These are phyloP conservation scores for Centropus unirufus DNA, from an alignment of 2,113 vertebrate species.

Conservation along the genomic window DNA sequence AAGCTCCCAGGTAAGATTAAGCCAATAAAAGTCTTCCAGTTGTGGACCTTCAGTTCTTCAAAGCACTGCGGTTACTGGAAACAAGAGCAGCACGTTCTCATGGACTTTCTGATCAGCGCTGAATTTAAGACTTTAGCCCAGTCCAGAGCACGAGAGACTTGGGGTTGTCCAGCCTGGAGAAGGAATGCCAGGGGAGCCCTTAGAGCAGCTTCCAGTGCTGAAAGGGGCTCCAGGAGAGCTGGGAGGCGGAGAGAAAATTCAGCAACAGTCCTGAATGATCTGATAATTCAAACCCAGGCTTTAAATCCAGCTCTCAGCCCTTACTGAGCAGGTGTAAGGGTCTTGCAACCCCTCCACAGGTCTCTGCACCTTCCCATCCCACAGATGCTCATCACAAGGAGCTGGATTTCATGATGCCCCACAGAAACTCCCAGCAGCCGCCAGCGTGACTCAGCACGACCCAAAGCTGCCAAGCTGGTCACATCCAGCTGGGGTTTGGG, in stretches of 20 bases:
- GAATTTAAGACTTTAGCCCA: neutral
- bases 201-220: no score
- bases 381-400: fast-evolving
- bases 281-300: neutral
- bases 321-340: fast-evolving
- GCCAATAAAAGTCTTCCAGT: neutral
- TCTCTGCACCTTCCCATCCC: neutral
- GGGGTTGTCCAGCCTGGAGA: no score
- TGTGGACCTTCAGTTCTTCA: neutral
- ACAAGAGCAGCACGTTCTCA: neutral
- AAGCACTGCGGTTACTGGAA: neutral
- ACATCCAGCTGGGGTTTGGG: neutral
- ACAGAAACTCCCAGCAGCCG: fast-evolving
- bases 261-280: neutral
- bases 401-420: neutral
- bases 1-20: neutral
- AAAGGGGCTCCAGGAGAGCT: no score
- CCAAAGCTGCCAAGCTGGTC: neutral
- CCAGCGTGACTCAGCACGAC: neutral
- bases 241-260: neutral
- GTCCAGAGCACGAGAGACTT: no score
- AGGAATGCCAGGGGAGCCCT: no score
- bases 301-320: neutral
- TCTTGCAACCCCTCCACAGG: fast-evolving
- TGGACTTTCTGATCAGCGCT: fast-evolving